These are phyloP conservation scores for Melopsittacus undulatus DNA, from an alignment of 2,797 vertebrate genomes.

Conservation along the genomic window DNA sequence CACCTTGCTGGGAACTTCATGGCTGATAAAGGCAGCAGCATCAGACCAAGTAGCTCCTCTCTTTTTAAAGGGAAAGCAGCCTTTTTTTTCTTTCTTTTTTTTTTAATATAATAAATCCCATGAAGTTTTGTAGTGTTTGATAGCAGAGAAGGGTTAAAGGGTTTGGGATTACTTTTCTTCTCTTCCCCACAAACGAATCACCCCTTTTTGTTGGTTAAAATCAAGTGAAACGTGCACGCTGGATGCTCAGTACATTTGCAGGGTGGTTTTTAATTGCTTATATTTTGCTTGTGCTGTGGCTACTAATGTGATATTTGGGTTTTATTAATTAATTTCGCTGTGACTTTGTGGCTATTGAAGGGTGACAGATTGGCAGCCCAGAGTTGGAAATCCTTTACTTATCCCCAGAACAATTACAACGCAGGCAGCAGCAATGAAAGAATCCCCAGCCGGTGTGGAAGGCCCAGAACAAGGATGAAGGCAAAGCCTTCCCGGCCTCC, in stretches of 20 bases:
- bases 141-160: constrained; percentile 20
- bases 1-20: constrained; percentile 83
- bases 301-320: constrained; percentile 28
- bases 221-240: background rate
- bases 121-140: constrained; percentile 67
- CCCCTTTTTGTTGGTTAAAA: constrained; percentile 29
- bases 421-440: constrained; percentile 41
- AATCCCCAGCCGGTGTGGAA: background rate
- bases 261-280: constrained; percentile 48
- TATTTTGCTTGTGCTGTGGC: constrained; percentile 35
- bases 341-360: constrained; percentile 58
- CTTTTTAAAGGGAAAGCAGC: constrained; percentile 80
- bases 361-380: constrained; percentile 44
- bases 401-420: constrained; percentile 42
- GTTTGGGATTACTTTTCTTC: constrained; percentile 48
- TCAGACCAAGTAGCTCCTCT: constrained; percentile 73
- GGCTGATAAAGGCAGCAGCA: constrained; percentile 79
- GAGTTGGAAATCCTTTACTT: constrained; percentile 53
- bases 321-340: constrained; percentile 42
- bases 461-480: constrained; percentile 41
- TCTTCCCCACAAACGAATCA: constrained; percentile 10
- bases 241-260: background rate
- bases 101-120: constrained; percentile 69
- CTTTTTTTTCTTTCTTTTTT: background rate
- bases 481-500: background rate